phyloP scores from a whole-genome alignment of 2,113 vertebrate genomes.

The Perca schrenkii region DNA sequence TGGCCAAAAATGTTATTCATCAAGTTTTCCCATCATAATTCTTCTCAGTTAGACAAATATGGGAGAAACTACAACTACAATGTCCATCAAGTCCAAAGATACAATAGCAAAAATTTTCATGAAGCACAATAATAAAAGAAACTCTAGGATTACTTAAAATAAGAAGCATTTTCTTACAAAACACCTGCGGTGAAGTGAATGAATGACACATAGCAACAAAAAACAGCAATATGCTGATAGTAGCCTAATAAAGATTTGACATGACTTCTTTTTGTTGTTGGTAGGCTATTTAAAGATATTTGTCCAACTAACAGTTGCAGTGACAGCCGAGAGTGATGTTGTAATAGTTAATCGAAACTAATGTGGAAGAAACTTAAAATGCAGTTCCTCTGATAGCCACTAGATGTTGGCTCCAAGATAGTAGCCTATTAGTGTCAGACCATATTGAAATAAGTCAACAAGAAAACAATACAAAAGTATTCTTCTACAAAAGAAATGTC shows the following conservation, averaged over 20 bases:
- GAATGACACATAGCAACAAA: background rate
- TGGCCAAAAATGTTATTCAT: background rate
- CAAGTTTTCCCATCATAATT: too few species aligned
- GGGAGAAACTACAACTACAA: background rate
- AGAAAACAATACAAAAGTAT: too few species aligned
- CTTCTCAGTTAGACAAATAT: background rate
- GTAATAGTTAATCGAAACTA: background rate
- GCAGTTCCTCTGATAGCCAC: slow-evolving; percentile 6
- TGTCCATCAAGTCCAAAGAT: background rate
- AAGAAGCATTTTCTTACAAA: background rate
- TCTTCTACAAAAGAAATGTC: too few species aligned
- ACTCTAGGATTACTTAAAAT: too few species aligned
- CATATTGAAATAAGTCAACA: too few species aligned
- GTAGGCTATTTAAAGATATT: background rate
- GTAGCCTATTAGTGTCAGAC: too few species aligned
- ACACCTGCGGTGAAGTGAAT: background rate
- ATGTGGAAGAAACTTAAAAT: background rate
- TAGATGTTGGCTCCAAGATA: background rate
- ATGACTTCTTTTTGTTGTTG: background rate
- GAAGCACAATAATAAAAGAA: background rate
- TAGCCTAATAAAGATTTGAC: background rate
- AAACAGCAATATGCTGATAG: background rate
- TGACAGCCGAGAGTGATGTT: background rate
- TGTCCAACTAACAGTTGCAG: background rate
- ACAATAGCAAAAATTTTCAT: background rate